Base-by-base conservation (phyloP, 1,140 invertebrate species). In the Drosophila saltans region DNA sequence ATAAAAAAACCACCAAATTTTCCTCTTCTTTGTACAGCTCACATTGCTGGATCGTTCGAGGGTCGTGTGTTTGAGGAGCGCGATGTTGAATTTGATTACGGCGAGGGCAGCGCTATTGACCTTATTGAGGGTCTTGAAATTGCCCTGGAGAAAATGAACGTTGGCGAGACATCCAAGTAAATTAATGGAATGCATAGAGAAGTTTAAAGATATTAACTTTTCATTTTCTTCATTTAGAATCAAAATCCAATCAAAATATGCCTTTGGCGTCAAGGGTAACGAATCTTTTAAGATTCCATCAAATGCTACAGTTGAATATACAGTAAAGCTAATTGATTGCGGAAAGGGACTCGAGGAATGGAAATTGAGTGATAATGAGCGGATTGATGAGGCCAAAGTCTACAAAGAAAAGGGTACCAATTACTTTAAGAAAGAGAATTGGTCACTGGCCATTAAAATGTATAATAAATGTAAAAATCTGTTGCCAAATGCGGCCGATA, bases 351-450 rank as follows among this genome's bases (percentile, higher is more conserved):
- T 96, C 80, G 96, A 97, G 75, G 92, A 93, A n/a, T 99, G 97
- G 97, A 94, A 95, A 36, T 94, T 99, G 93, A 95, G 97, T 68
- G 93, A 92, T 11, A 90, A 94, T 5, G 96, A 98, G 90, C 97
- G 97, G 90, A 79, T 99, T 16, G 95, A 97, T 64, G 95, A 97
- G 81, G 95, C 97, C 1, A 96, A 96, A 91, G 93, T 96, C 4
- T 96, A 95, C 48, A 99, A 99, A 93, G 96, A 97, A 59, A 98
- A 97, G 92, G 98, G 98, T 59, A 99, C 97, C 0, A 94, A 95
- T 43, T 99, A 97, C 92, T 98, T 99, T 81, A 98, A 98, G 92
- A 93, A 93, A 2, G 94, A 93, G 60, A 97, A 98, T 89, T 96
- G 95, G 78, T 91, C 93, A 56, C 71, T 98, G 66, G 98, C 98